A percentile compares a stretch with the other conserved stretches of the same genome.
These are phyloP conservation scores for Papilio aristodemus DNA, from an alignment of 1,140 invertebrate species.

Conservation along the genomic window DNA sequence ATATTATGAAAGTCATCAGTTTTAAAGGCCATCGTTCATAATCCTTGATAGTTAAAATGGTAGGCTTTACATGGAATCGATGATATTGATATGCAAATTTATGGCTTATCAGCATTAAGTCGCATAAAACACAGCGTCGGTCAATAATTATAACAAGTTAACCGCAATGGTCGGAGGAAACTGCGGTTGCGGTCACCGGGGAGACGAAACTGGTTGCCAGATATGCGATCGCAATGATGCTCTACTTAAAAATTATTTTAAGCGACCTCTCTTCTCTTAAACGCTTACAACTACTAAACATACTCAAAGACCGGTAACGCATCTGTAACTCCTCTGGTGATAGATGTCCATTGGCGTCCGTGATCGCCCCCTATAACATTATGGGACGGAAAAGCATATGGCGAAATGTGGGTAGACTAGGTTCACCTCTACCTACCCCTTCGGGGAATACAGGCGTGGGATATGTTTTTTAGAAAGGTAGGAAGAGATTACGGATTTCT, in stretches of 20 bases:
- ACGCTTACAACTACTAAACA: no score
- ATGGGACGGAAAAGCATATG: no score
- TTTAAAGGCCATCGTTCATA: neutral
- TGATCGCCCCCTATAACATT: no score
- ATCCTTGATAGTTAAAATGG: neutral
- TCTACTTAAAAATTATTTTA: slow-evolving; percentile 32
- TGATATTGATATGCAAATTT: slow-evolving; percentile 31
- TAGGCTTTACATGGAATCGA: slow-evolving; percentile 13
- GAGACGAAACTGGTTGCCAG: slow-evolving; percentile 30
- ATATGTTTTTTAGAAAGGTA: no score
- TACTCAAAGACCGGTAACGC: no score
- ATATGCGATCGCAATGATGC: slow-evolving; percentile 21
- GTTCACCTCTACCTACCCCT: no score
- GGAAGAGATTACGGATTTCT: no score
- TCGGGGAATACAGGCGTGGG: no score
- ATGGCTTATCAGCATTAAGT: slow-evolving; percentile 17
- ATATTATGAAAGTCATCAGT: neutral
- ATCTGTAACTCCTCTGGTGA: no score
- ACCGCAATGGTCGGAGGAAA: slow-evolving; percentile 26
- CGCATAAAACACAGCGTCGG: slow-evolving; percentile 26
- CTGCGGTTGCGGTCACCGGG: slow-evolving; percentile 32
- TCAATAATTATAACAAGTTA: slow-evolving; percentile 35
- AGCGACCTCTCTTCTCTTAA: no score
- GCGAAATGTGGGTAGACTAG: no score
- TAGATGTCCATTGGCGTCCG: no score